Evolutionary conservation across 2,113 vertebrate species (phyloP), one percentile per base, ranked within the genome.

Genomic region (Protobothrops flavoviridis): DNA sequence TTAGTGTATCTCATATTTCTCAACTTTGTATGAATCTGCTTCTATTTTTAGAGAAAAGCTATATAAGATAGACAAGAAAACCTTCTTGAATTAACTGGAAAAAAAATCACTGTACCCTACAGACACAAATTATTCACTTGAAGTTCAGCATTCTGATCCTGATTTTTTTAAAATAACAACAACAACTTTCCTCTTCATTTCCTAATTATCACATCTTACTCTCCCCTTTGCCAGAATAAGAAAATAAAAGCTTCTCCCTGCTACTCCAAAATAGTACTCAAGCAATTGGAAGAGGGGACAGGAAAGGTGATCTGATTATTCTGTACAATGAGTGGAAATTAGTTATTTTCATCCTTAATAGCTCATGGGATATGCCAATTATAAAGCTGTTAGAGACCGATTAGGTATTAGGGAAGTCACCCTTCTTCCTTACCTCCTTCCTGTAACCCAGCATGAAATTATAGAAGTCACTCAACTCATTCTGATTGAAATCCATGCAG

Each of bases 281-380:
- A 94, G 94, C 95, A 95, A 97, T 95, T 95, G 55, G 95, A 94
- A 95, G 94, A 95, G 93, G 88, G 55, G 56, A 87, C n/a, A 39
- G 88, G 93, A 96, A 95, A 97, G 95, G 94, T 96, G 96, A 97
- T 97, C 96, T 97, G 96, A 97, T 97, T 97, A 97, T 95, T 94
- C 94, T 96, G 93, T 95, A 96, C 96, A 93, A 97, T 96, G 96
- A 97, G 94, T 48, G 94, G 97, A 97, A 97, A 97, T 97, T 96
- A 97, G 95, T 97, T 96, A 97, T 97, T 97, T 97, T 97, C 97
- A 96, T 97, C 94, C 95, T 96, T 97, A 97, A 97, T 97, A 95
- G 95, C 96, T 94, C 95, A 95, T 94, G 93, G 96, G 96, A 97
- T 96, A 94, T 96, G 93, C 95, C 97, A 97, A 97, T 97, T 97